These are phyloP conservation scores for Laothoe populi DNA, from an alignment of 2,888 invertebrate genomes.

Conservation along the genomic window DNA sequence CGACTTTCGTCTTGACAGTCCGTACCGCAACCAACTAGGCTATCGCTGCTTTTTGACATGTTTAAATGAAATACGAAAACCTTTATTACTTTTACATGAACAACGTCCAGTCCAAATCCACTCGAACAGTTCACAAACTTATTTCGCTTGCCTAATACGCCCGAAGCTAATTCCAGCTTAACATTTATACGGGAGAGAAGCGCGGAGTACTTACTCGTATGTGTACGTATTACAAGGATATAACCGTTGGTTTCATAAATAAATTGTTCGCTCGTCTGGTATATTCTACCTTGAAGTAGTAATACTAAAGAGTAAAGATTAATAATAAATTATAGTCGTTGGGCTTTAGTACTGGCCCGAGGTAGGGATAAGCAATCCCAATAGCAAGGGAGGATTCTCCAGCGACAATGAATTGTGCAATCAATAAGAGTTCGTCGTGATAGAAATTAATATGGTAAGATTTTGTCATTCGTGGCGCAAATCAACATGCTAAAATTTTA, in stretches of 20 bases:
- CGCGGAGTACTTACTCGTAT: slow-evolving; percentile 7
- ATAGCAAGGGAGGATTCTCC: slow-evolving; percentile 45
- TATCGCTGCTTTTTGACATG: background rate
- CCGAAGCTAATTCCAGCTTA: slow-evolving; percentile 21
- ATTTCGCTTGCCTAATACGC: slow-evolving; percentile 8
- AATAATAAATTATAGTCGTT: slow-evolving; percentile 41
- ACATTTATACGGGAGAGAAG: slow-evolving; percentile 14
- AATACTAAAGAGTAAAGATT: slow-evolving; percentile 3
- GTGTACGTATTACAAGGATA: slow-evolving; percentile 16
- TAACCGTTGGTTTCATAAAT: slow-evolving; percentile 3
- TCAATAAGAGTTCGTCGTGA: slow-evolving; percentile 36
- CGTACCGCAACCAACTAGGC: too few relatives aligned
- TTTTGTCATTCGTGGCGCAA: background rate
- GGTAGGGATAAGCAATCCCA: slow-evolving; percentile 42
- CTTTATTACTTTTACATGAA: background rate
- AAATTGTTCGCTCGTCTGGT: background rate
- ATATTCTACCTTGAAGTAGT: slow-evolving; percentile 1
- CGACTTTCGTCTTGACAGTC: too few relatives aligned
- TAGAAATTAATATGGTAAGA: too few relatives aligned
- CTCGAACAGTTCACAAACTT: slow-evolving; percentile 3
- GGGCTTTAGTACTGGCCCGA: slow-evolving; percentile 30
- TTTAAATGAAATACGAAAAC: background rate
- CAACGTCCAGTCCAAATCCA: slow-evolving; percentile 1
- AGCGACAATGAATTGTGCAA: slow-evolving; percentile 56
- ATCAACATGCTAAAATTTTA: slow-evolving; percentile 25